phyloP scores from a whole-genome alignment of 2,113 vertebrate species.

The Tringa solitaria region DNA sequence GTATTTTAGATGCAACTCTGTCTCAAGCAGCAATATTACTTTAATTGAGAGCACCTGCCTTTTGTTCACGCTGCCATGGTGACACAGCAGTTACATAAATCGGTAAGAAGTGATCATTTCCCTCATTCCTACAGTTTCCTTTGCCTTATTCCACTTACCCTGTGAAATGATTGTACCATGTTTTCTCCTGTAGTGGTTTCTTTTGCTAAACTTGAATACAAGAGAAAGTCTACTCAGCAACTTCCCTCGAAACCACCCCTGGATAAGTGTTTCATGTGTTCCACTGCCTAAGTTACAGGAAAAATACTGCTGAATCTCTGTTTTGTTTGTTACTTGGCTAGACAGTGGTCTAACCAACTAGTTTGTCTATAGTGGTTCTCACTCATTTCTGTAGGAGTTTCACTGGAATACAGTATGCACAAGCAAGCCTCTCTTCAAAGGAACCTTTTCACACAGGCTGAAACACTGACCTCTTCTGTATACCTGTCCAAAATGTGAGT shows the following conservation, averaged over 20 bases:
- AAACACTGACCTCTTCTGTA: background rate
- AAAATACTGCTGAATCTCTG: background rate
- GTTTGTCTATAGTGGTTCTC: background rate
- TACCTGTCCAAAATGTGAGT: background rate
- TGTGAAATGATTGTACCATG: background rate
- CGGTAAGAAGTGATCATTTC: background rate
- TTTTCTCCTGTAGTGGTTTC: background rate
- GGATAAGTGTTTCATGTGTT: background rate
- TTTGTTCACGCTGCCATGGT: background rate
- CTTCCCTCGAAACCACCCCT: accelerated
- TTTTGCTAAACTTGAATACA: background rate
- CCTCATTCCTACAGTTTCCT: background rate
- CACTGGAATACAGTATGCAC: background rate
- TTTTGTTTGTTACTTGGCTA: background rate
- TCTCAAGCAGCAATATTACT: background rate
- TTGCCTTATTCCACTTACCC: background rate
- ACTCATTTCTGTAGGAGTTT: background rate
- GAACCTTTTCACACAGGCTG: background rate
- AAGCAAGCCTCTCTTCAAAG: background rate
- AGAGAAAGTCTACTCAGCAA: background rate
- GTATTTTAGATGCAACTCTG: background rate
- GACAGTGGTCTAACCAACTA: background rate
- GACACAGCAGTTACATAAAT: background rate
- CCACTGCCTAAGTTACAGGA: background rate
- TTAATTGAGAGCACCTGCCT: background rate